These are phyloP conservation scores for Benitochromis conjunctus DNA, from an alignment of 2,113 vertebrate genomes.

Conservation along the genomic window DNA sequence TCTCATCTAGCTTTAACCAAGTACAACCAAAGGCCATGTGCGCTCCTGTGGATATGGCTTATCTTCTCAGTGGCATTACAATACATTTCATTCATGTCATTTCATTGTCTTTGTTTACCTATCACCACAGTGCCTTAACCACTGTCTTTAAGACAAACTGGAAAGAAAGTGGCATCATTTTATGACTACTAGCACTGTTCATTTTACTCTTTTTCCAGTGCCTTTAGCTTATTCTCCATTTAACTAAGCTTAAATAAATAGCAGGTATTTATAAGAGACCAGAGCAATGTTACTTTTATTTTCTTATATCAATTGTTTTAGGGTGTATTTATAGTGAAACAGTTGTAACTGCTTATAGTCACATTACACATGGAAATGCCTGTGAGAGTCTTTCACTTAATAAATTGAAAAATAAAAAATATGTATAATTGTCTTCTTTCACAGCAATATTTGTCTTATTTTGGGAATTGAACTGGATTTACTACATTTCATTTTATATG, in stretches of 20 bases:
- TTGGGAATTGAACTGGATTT: not conserved
- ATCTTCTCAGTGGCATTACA: not conserved
- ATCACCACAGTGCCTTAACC: conserved; percentile 24
- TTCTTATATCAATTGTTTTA: not conserved
- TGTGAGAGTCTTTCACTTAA: not conserved
- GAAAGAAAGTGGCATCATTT: not conserved
- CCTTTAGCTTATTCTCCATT: not conserved
- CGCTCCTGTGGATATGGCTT: not conserved
- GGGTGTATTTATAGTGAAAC: not conserved
- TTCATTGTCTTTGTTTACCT: not conserved
- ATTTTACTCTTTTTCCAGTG: not conserved
- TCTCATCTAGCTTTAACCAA: not conserved
- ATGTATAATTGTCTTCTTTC: not conserved
- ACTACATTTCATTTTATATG: not conserved
- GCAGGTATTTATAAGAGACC: not conserved
- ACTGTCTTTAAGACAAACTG: not conserved
- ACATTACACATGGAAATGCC: not conserved
- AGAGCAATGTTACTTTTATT: not conserved
- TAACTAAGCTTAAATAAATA: not conserved
- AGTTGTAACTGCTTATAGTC: not conserved
- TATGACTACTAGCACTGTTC: not conserved
- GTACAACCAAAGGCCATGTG: not conserved
- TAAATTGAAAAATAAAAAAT: not conserved
- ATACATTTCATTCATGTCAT: not conserved
- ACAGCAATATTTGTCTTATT: not conserved